Percentiles rank a stretch among this genome's conserved stretches.
phyloP scores from a whole-genome alignment of 2,113 vertebrate genomes.

The Podocnemis expansa region DNA sequence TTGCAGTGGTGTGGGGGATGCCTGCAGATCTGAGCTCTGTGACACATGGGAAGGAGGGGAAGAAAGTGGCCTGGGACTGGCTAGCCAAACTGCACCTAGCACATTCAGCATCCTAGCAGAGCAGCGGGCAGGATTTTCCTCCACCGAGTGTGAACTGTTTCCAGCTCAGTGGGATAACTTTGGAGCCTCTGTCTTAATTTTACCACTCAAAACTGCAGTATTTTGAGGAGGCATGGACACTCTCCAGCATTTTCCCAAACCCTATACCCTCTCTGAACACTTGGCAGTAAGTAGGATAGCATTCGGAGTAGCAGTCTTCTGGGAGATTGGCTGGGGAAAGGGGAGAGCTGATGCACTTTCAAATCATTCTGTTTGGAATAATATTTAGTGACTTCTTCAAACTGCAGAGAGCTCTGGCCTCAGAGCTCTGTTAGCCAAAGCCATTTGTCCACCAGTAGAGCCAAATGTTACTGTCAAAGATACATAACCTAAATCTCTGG shows the following conservation, averaged over 20 bases:
- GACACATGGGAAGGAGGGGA: neutral
- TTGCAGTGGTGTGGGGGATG: accelerated
- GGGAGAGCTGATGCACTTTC: neutral
- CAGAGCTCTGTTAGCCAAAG: neutral
- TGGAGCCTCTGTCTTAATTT: neutral
- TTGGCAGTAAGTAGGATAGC: accelerated
- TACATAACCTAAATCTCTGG: neutral
- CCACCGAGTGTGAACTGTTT: neutral
- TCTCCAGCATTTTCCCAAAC: neutral
- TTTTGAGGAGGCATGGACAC: neutral
- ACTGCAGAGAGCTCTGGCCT: neutral
- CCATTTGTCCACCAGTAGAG: neutral
- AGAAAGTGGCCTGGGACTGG: neutral
- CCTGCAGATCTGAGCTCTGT: neutral
- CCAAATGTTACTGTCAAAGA: accelerated
- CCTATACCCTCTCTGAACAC: neutral
- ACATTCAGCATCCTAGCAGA: neutral
- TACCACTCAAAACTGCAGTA: neutral
- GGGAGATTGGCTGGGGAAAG: neutral
- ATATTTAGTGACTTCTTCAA: neutral
- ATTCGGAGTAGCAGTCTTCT: neutral
- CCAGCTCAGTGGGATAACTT: neutral
- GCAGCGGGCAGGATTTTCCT: accelerated
- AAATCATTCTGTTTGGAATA: neutral
- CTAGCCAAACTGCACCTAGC: accelerated